A percentile compares a stretch with the other conserved stretches of the same genome.
Evolutionary conservation across 2,797 vertebrate genomes (phyloP).

Genomic region (Pseudochirops cupreus): DNA sequence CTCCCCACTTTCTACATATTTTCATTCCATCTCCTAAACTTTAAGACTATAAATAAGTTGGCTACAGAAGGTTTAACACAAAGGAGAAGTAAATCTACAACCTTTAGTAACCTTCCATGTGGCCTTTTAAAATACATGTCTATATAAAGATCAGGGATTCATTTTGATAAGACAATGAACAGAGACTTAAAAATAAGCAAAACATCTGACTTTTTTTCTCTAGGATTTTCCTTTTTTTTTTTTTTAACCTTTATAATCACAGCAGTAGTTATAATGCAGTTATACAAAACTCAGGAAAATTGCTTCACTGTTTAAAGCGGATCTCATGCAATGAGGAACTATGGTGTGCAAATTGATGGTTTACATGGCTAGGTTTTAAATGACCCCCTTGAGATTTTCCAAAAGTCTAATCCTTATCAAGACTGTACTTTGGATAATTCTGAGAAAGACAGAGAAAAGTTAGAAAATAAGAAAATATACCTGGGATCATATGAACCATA

Average conservation of each 20-base stretch:
- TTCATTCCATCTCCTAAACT: neutral
- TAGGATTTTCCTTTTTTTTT: neutral
- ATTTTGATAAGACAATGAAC: neutral
- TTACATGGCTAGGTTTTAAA: constrained; percentile 54
- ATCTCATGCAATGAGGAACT: neutral
- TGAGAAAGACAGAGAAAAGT: constrained; percentile 49
- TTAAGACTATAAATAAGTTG: neutral
- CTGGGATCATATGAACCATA: constrained; percentile 61
- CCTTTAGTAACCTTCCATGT: neutral
- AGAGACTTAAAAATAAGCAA: neutral
- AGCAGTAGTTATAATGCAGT: neutral
- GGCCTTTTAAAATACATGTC: neutral
- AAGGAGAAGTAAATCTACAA: neutral
- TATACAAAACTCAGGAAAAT: neutral
- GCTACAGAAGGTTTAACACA: neutral
- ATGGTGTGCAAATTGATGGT: neutral
- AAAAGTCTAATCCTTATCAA: constrained; percentile 60
- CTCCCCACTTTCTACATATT: neutral
- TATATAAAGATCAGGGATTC: neutral
- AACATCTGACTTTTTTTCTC: neutral
- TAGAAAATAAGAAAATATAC: constrained; percentile 51
- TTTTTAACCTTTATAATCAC: neutral
- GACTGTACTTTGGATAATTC: neutral
- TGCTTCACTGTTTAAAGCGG: neutral
- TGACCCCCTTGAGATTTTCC: constrained; percentile 59